These are phyloP conservation scores for Coecobrya sp. DNA, from an alignment of 2,888 invertebrate species.

Conservation along the genomic window DNA sequence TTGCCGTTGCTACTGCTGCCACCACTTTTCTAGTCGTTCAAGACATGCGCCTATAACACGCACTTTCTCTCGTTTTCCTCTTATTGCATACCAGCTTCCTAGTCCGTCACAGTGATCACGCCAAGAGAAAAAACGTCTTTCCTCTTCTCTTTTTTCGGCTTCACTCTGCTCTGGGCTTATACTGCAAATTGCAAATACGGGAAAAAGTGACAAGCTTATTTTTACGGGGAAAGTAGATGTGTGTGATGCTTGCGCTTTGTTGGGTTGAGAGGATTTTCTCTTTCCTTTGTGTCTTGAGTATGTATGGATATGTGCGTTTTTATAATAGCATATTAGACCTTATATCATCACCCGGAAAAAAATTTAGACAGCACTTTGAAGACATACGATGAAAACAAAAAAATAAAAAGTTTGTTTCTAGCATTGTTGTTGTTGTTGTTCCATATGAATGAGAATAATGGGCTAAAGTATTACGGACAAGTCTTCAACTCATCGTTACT, in stretches of 20 bases:
- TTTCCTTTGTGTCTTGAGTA: background rate
- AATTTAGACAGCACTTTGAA: background rate
- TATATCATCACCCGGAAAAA: background rate
- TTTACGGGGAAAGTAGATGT: too few relatives aligned
- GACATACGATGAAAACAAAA: background rate
- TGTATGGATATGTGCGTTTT: background rate
- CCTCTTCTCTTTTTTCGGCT: too few relatives aligned
- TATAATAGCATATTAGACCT: too few relatives aligned
- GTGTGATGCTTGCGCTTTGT: too few relatives aligned
- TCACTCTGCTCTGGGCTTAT: too few relatives aligned
- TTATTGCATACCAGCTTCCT: background rate
- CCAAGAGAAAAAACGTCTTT: background rate
- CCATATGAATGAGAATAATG: slow-evolving; percentile 32
- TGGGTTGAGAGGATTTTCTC: background rate
- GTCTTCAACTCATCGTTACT: background rate
- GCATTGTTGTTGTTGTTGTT: slow-evolving; percentile 9
- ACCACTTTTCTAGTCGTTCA: background rate
- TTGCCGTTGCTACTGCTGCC: background rate
- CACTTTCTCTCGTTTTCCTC: slow-evolving; percentile 8
- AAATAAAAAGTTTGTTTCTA: background rate
- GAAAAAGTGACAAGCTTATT: background rate
- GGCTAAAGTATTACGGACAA: background rate
- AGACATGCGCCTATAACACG: slow-evolving; percentile 56
- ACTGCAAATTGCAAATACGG: background rate
- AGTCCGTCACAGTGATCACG: background rate